Evolutionary conservation across 2,113 vertebrate species (phyloP).

Genomic region (Psophia crepitans): DNA sequence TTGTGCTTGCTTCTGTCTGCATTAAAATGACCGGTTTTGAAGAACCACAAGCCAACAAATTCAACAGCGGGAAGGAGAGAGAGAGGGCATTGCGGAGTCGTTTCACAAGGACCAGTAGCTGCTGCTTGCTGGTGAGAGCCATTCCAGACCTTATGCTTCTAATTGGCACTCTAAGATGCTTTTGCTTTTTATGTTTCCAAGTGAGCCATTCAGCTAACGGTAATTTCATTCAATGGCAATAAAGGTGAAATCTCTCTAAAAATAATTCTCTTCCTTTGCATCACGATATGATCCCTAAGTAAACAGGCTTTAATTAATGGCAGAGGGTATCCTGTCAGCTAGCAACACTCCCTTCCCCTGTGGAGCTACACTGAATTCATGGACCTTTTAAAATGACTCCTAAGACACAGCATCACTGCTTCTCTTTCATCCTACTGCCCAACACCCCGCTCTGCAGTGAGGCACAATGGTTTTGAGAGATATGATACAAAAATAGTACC

Average conservation of each 20-base stretch:
- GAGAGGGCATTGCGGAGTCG: not conserved
- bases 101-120: not conserved
- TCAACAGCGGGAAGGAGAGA: not conserved
- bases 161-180: slow-evolving; percentile 38
- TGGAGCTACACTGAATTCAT: not conserved
- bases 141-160: slow-evolving; percentile 46
- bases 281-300: slow-evolving; percentile 5
- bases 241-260: slow-evolving; percentile 53
- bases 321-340: not conserved
- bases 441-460: slow-evolving; percentile 37
- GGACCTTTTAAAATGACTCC: not conserved
- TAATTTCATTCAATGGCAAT: slow-evolving; percentile 15
- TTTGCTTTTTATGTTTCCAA: slow-evolving; percentile 39
- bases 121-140: not conserved
- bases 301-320: slow-evolving; percentile 54
- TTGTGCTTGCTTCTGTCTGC: not conserved
- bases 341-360: not conserved
- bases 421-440: slow-evolving; percentile 28
- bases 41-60: not conserved
- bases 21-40: not conserved
- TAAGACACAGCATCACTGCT: not conserved
- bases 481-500: slow-evolving; percentile 51
- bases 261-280: slow-evolving; percentile 24
- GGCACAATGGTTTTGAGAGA: not conserved
- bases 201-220: slow-evolving; percentile 3